Base-by-base conservation (phyloP, 2,888 invertebrate genomes). In the Hydroisotoma schaefferi region DNA sequence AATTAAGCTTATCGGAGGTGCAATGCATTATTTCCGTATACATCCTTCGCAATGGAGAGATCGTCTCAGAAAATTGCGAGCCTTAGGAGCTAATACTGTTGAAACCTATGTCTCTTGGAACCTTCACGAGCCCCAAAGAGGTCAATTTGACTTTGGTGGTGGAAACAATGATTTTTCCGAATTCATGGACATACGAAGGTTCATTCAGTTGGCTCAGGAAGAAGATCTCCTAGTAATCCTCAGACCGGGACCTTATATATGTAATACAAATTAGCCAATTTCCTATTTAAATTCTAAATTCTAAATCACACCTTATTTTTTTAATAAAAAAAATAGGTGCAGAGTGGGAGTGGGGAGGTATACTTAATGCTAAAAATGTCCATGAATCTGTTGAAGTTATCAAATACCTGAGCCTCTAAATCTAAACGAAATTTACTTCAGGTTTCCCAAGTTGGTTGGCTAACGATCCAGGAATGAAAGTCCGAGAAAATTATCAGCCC, bases 1-100 rank as follows among this genome's bases (percentile, higher is more conserved):
- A 52, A 75, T 80, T 20, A 76, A 77, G 4, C 73, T 81, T 20
- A 76, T 77, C 60, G 78, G 78, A 73, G 84, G 83, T 22, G 80
- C 82, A 46, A 77, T 81, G 57, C 82, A 81, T 72, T 82, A 81
- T 72, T 79, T 78, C 71, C 75, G 82, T 29, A 77, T 81, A 2
- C 81, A 79, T 60, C 78, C 77, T 2, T 73, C 75, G 20, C 77
- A 79, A 71, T 82, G 82, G 82, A 70, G 77, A 56, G 81, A 81
- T 72, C 74, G 81, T 20, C 75, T 82, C 33, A 68, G 73, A 55
- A 81, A 81, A 73, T 75, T 81, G 70, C 75, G 79, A 62, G 79
- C 80, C 4, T 77, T 78, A 52, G 82, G 82, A 26, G 74, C 81
- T 28, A 80, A 81, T 73, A 77, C 81, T 10, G 76, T 67, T 1